Percentiles rank a stretch among this genome's conserved stretches.
phyloP scores from a whole-genome alignment of 2,797 vertebrate genomes.

The Avahi laniger region DNA sequence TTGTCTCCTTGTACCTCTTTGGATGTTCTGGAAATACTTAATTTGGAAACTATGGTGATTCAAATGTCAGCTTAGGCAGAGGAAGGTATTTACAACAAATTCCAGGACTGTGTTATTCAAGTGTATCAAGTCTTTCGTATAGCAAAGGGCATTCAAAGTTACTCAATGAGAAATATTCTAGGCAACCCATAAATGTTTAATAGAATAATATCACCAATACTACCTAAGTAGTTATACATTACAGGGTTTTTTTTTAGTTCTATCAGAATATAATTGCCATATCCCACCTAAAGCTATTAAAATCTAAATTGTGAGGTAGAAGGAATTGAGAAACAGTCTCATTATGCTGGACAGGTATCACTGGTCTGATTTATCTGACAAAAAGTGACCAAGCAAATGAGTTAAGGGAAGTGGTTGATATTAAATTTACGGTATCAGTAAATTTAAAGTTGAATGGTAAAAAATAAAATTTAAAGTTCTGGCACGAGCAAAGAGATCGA shows the following conservation, averaged over 20 bases:
- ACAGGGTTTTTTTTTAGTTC: not conserved
- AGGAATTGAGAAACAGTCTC: not conserved
- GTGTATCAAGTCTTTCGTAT: not conserved
- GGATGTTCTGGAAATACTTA: not conserved
- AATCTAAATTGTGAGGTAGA: not conserved
- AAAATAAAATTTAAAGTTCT: not conserved
- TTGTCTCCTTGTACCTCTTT: not conserved
- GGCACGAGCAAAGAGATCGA: not conserved
- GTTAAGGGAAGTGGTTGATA: not conserved
- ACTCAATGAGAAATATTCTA: not conserved
- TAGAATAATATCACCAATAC: not conserved
- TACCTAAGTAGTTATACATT: not conserved
- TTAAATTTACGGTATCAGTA: not conserved
- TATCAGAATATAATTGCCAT: not conserved
- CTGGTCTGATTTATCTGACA: not conserved
- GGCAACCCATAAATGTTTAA: not conserved
- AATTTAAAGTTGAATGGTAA: not conserved
- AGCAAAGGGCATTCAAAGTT: not conserved
- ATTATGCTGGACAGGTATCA: not conserved
- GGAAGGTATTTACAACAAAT: not conserved
- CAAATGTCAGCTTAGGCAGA: not conserved
- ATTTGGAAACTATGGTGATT: constrained; percentile 15
- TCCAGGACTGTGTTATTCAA: not conserved
- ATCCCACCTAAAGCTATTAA: not conserved
- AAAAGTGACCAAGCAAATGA: not conserved